Evolutionary conservation across 1,140 invertebrate species (phyloP).

Genomic region (Orchesella cincta): DNA sequence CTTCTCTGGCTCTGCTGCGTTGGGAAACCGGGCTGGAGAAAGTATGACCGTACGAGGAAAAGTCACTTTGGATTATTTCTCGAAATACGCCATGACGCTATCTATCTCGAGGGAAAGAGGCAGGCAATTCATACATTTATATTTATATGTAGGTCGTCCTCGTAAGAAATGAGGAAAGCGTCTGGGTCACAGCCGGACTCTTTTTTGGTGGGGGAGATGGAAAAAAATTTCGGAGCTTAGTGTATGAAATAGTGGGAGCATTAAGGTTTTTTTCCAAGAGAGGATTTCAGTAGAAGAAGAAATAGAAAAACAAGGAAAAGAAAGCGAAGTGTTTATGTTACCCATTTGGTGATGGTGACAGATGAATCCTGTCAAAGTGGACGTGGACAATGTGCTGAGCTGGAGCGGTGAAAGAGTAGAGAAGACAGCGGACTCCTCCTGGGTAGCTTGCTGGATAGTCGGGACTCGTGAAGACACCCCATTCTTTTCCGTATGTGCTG

Average conservation of each 20-base stretch:
- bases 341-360: slow-evolving; percentile 34
- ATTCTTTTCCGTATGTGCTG: slow-evolving; percentile 73
- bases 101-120: too few species aligned
- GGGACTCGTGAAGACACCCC: slow-evolving; percentile 77
- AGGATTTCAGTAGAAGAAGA: not conserved
- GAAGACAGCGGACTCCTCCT: slow-evolving; percentile 73
- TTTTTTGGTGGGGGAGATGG: not conserved
- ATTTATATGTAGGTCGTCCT: too few species aligned
- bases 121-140: too few species aligned
- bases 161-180: too few species aligned
- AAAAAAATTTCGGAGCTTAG: slow-evolving; percentile 7
- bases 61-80: too few species aligned
- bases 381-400: slow-evolving; percentile 78
- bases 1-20: too few species aligned
- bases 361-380: slow-evolving; percentile 63
- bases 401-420: slow-evolving; percentile 80
- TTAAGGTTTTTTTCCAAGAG: slow-evolving; percentile 9
- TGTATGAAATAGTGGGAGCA: slow-evolving; percentile 13
- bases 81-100: too few species aligned
- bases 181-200: not conserved
- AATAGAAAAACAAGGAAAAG: not conserved
- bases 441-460: slow-evolving; percentile 77
- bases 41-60: too few species aligned
- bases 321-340: slow-evolving; percentile 30
- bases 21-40: not conserved